Conservation (phyloP, 2,113 vertebrate species). For the Plecotus auritus region DNA sequence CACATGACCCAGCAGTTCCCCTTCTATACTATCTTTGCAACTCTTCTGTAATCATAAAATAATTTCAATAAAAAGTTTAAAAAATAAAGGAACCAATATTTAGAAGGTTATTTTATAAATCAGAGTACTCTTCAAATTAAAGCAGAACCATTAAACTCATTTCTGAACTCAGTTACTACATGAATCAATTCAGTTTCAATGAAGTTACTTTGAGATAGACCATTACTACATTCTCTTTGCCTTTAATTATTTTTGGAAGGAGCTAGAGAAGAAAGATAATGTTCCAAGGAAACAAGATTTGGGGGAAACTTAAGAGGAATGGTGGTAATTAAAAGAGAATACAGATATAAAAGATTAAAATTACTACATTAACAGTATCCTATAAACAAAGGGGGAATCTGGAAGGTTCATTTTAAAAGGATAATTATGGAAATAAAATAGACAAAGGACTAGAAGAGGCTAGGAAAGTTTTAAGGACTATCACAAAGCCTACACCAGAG, state of each 20-base stretch:
- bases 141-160: conserved; percentile 28
- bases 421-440: not conserved
- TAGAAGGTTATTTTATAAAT: conserved; percentile 20
- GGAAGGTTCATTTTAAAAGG: not conserved
- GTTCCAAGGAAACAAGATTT: not conserved
- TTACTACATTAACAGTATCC: not conserved
- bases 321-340: not conserved
- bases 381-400: conserved; percentile 4
- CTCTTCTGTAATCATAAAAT: conserved; percentile 24
- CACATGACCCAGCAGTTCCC: not conserved
- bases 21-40: conserved; percentile 9
- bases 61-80: conserved; percentile 27
- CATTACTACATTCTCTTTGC: conserved; percentile 30
- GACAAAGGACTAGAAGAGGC: not conserved
- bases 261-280: not conserved
- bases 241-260: conserved; percentile 34
- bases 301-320: not conserved
- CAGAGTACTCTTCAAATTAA: conserved; percentile 23
- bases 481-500: not conserved
- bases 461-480: not conserved
- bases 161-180: conserved; percentile 8
- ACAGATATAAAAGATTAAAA: not conserved
- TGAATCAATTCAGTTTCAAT: conserved; percentile 41
- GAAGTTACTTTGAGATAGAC: conserved; percentile 17
- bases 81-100: conserved; percentile 15